Conservation (phyloP, 2,113 vertebrate genomes). For the Trogon surrucura region DNA sequence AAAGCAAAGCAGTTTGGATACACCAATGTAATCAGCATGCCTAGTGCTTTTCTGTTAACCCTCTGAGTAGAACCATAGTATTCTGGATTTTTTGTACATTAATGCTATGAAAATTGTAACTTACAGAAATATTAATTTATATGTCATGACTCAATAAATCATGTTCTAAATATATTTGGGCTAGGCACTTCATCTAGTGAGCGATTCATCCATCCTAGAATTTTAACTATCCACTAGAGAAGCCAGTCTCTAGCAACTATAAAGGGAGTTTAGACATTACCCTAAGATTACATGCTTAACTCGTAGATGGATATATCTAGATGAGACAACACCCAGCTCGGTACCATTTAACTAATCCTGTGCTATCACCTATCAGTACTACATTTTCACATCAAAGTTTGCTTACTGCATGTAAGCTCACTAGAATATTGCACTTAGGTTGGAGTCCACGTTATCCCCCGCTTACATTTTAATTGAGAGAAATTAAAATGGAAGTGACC, state of each 20-base stretch:
- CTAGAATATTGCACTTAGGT: slow-evolving; percentile 28
- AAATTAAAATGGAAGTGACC: not conserved
- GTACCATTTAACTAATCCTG: not conserved
- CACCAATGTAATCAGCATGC: slow-evolving; percentile 73
- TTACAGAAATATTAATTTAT: slow-evolving; percentile 36
- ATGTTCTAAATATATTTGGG: slow-evolving; percentile 31
- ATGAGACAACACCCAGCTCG: not conserved
- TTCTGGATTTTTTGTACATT: slow-evolving; percentile 57
- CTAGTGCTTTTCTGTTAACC: slow-evolving; percentile 80
- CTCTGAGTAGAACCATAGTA: slow-evolving; percentile 67
- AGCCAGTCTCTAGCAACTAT: not conserved
- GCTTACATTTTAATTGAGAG: not conserved
- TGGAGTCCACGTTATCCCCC: not conserved
- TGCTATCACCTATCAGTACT: not conserved
- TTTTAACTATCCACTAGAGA: slow-evolving; percentile 13
- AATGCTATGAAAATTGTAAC: slow-evolving; percentile 36
- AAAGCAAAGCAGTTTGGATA: slow-evolving; percentile 77
- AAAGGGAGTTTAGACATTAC: not conserved
- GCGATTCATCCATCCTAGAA: not conserved
- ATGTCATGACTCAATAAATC: slow-evolving; percentile 39
- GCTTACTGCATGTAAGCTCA: slow-evolving; percentile 7
- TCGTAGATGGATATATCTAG: not conserved
- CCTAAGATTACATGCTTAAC: not conserved
- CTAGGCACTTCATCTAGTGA: not conserved
- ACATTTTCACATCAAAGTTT: slow-evolving; percentile 1